Base-by-base conservation (phyloP, 2,797 vertebrate genomes). In the Rhadinocentrus ornatus region DNA sequence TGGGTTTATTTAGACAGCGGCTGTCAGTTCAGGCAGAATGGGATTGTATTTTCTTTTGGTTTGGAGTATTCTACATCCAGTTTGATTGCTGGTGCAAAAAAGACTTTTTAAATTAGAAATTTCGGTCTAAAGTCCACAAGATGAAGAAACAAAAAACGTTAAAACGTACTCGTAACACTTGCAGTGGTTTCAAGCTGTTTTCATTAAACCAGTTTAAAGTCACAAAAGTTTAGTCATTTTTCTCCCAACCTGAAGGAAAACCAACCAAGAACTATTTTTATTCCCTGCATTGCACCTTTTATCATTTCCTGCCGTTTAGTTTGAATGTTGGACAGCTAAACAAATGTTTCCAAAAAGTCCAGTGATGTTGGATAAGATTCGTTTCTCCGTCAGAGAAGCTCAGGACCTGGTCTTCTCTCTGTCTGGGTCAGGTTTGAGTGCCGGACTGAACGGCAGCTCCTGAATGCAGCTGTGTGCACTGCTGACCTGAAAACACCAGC, bases 401-500 rank as follows among this genome's bases (percentile, higher is more conserved):
- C 22, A 71, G 55, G 50, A 46, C 18, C 60, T 69, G 2, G 7
- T 31, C 6, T 24, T 35, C 31, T 61, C 26, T 71, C 29, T 4
- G 35, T 39, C 27, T 31, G 22, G 11, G 13, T 54, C 41, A 26
- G 39, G 27, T 46, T 53, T 53, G 46, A 2, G 55, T 5, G 60
- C 41, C 56, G 41, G n/a, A 62, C n/a, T 53, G 74, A 54, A 29
- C 13, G 24, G 63, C 46, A 27, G 66, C 46, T 59, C 44, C n/a
- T 34, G 34, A 61, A 73, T 18, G 78, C 34, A 56, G 66, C 48
- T 65, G 74, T 32, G 32, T 57, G 60, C 61, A 71, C 71, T 39
- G 75, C 69, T 73, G 82, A 86, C 74, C 73, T 77, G 63, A 89
- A 84, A 82, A 83, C 78, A 80, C 79, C 85, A 88, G 73, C 79